These are phyloP conservation scores for Pasiphila rectangulata DNA, from an alignment of 2,888 invertebrate genomes.

Conservation along the genomic window DNA sequence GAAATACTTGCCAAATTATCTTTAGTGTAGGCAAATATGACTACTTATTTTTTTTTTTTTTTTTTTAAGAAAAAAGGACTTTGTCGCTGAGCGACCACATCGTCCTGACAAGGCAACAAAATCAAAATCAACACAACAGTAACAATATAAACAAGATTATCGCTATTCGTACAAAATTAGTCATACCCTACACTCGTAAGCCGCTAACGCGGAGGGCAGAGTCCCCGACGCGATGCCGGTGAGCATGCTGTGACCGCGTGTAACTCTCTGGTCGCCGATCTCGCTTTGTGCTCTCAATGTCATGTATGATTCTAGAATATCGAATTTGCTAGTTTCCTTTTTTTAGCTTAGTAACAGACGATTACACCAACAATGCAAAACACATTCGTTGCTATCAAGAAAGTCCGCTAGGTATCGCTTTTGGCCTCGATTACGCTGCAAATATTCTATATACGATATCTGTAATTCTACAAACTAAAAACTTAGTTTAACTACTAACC, in stretches of 20 bases:
- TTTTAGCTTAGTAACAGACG: conserved; percentile 13
- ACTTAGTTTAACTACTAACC: background rate
- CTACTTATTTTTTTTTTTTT: no score
- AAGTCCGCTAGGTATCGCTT: conserved; percentile 9
- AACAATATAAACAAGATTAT: conserved; percentile 16
- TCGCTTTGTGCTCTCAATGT: conserved; percentile 16
- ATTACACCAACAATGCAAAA: conserved; percentile 10
- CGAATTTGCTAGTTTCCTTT: conserved; percentile 18
- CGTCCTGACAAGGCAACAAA: no score
- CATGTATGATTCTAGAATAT: conserved; percentile 15
- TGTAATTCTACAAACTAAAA: no score
- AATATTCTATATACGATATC: no score
- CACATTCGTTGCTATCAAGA: conserved; percentile 7
- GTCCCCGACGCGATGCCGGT: conserved; percentile 40
- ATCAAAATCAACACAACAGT: no score
- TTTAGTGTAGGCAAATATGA: no score
- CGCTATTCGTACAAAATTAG: conserved; percentile 47
- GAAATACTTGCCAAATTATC: conserved; percentile 34
- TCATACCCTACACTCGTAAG: conserved; percentile 33
- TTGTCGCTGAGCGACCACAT: no score
- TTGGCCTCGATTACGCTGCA: conserved; percentile 19
- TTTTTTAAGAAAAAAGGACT: no score
- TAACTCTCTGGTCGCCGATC: conserved; percentile 29
- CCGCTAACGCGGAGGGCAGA: conserved; percentile 47
- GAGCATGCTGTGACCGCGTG: conserved; percentile 55